Conservation (phyloP, 2,797 vertebrate genomes). For the Enteromius afrohamiltoni region DNA sequence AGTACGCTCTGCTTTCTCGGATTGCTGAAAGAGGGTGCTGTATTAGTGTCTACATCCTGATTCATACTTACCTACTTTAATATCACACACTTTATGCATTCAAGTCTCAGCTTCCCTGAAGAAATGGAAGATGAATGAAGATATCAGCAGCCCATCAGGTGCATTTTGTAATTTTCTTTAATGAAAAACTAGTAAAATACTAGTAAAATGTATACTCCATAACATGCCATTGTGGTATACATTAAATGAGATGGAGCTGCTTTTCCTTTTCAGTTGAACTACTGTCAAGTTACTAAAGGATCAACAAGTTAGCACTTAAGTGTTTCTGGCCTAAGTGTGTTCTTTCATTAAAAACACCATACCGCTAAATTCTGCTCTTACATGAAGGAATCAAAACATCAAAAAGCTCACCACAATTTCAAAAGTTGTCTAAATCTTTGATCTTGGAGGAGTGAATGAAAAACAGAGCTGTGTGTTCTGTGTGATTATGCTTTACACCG, state of each 20-base stretch:
- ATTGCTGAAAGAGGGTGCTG: background rate
- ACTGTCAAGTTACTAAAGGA: background rate
- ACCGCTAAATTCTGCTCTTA: background rate
- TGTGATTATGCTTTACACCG: constrained; percentile 2
- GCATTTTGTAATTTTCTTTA: background rate
- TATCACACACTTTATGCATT: background rate
- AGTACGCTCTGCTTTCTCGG: background rate
- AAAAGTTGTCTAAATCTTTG: constrained; percentile 12
- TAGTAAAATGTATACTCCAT: background rate
- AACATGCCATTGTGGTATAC: background rate
- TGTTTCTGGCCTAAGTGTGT: background rate
- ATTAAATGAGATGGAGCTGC: background rate
- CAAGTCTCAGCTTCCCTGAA: background rate
- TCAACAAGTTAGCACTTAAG: background rate
- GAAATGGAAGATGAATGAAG: background rate
- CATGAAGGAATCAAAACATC: background rate
- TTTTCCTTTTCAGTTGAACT: constrained; percentile 1
- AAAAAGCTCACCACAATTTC: background rate
- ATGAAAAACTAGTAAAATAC: background rate
- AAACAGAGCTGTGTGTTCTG: background rate
- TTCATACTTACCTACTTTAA: too few species aligned
- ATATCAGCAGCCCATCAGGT: background rate
- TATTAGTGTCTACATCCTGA: background rate
- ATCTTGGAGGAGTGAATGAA: background rate
- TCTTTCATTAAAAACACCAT: background rate